phyloP scores from a whole-genome alignment of 1,140 invertebrate species.

The Vanessa tameamea region DNA sequence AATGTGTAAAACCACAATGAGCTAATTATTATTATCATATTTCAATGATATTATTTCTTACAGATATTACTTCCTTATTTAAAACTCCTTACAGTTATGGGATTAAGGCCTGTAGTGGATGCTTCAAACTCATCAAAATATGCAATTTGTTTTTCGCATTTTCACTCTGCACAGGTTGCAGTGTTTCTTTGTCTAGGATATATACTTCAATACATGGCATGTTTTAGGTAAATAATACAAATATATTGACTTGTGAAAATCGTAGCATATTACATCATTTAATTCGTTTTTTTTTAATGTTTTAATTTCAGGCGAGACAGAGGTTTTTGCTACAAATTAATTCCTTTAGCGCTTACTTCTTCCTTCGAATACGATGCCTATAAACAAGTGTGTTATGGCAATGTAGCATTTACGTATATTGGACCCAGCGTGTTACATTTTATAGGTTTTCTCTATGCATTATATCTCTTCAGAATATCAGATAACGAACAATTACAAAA shows the following conservation, averaged over 20 bases:
- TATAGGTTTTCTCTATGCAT: conserved; percentile 87
- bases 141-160: conserved; percentile 83
- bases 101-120: conserved; percentile 85
- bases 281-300: no score
- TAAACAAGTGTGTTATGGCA: conserved; percentile 85
- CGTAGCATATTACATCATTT: no score
- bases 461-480: conserved; percentile 89
- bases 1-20: no score
- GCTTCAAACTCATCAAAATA: conserved; percentile 81
- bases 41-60: conserved; percentile 39
- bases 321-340: conserved; percentile 85
- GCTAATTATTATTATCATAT: no score
- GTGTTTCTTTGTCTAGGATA: conserved; percentile 86
- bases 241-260: no score
- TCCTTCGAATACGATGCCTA: conserved; percentile 71
- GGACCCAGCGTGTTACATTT: conserved; percentile 90
- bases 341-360: conserved; percentile 70
- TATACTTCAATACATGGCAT: conserved; percentile 87
- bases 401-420: conserved; percentile 87
- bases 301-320: conserved; percentile 83
- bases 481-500: conserved; percentile 94
- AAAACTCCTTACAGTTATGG: conserved; percentile 86
- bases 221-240: conserved; percentile 82
- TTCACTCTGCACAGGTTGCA: conserved; percentile 85
- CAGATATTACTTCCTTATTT: conserved; percentile 88